phyloP scores from a whole-genome alignment of 2,797 vertebrate genomes.

The Enteromius paludinosus region DNA sequence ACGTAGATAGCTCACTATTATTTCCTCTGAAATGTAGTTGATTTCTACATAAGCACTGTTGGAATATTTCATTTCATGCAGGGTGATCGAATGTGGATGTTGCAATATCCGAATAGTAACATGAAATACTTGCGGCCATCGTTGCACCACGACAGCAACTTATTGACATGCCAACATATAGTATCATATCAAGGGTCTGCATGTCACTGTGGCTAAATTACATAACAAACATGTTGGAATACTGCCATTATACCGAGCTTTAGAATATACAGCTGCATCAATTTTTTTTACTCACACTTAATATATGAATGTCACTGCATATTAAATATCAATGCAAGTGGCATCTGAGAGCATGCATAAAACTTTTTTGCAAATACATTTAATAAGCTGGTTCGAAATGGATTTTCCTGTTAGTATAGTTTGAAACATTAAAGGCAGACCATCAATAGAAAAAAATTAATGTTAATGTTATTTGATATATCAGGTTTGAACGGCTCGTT shows the following conservation, averaged over 20 bases:
- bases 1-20: background rate
- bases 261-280: background rate
- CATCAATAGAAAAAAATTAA: background rate
- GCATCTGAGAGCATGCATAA: background rate
- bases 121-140: constrained; percentile 7
- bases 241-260: background rate
- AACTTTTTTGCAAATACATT: background rate
- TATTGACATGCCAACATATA: background rate
- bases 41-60: background rate
- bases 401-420: background rate
- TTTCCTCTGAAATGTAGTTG: background rate
- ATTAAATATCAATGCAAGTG: background rate
- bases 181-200: background rate
- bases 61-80: background rate
- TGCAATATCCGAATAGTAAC: background rate
- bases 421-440: background rate
- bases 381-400: background rate
- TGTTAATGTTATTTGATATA: background rate
- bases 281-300: background rate
- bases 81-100: background rate
- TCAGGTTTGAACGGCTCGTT: background rate
- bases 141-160: background rate
- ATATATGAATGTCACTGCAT: background rate
- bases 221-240: background rate
- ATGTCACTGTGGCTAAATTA: background rate